A percentile compares a stretch with the other conserved stretches of the same genome.
Evolutionary conservation across 2,888 invertebrate genomes (phyloP).

Genomic region (Polydrusus cervinus): DNA sequence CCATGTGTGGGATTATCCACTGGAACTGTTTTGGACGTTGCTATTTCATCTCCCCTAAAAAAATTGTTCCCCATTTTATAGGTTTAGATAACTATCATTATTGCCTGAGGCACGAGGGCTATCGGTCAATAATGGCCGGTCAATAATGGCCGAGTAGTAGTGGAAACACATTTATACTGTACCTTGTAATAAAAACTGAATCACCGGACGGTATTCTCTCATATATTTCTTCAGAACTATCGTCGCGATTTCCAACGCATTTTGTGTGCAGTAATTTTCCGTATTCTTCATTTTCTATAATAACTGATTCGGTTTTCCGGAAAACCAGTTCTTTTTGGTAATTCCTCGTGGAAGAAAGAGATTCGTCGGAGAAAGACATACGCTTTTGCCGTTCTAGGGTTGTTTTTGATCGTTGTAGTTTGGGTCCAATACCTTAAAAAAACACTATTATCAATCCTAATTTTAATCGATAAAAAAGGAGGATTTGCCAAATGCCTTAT

Average conservation of each 20-base stretch:
- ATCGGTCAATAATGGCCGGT: too few species aligned
- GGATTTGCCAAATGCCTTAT: too few species aligned
- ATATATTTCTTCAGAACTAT: conserved; percentile 38
- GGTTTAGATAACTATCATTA: too few species aligned
- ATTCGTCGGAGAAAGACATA: conserved; percentile 38
- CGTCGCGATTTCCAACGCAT: conserved; percentile 24
- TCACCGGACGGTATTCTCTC: conserved; percentile 49
- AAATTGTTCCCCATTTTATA: too few species aligned
- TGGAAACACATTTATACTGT: not conserved
- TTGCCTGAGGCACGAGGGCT: too few species aligned
- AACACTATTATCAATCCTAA: too few species aligned
- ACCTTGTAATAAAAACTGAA: conserved; percentile 36
- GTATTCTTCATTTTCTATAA: conserved; percentile 37
- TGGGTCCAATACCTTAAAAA: conserved; percentile 34
- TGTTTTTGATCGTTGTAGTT: conserved; percentile 35
- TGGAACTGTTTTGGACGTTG: not conserved
- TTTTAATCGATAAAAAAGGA: too few species aligned
- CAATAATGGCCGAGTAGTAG: too few species aligned
- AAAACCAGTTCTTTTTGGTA: not conserved
- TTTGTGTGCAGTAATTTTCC: conserved; percentile 10
- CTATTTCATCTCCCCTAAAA: conserved; percentile 6
- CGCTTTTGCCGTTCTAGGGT: conserved; percentile 19
- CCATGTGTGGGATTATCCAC: not conserved
- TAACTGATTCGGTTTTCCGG: conserved; percentile 35
- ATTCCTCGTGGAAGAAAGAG: conserved; percentile 13